Base-by-base conservation (phyloP, 2,797 vertebrate genomes). In the Anguilla anguilla region DNA sequence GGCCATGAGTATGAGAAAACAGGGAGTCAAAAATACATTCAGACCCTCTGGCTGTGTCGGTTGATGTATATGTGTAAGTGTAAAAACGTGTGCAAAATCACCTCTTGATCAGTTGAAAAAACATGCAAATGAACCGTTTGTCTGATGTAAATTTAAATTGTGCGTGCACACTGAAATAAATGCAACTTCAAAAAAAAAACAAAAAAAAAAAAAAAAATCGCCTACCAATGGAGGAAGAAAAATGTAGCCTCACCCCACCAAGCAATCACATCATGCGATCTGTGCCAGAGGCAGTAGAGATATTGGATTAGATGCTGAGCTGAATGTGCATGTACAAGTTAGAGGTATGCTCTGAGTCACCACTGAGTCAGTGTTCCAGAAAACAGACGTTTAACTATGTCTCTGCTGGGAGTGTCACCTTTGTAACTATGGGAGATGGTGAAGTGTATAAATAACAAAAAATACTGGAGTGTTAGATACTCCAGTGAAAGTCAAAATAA, bases 311-410 rank as follows among this genome's bases (percentile, higher is more conserved):
- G 57, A 69, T 28, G n/a, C 64, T n/a, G 7, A 69, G n/a, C 57
- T 69, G 64, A 10, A 69, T 28, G 57, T 19, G 57, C 15, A 59
- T 59, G 57, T 17, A 59, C 57, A 72, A 35, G n/a, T 43, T 22
- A 43, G 74, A 77, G 3, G 19, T 19, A n/a, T 35, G 17, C 35
- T 43, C 74, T 77, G 74, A 77, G 25, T 77, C 74, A 77, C 35
- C 31, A 43, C 13, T 15, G 74, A 77, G 35, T 77, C 74, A 77
- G 74, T 39, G 74, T 43, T 77, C 74, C 74, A 77, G 74, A 77
- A 22, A 77, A 35, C 74, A 77, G 74, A 43, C 43, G 35, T 77
- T 69, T 74, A 22, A 31, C 69, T 4, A 9, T 74, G 25, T 74
- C 69, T 74, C 69, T 19, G 74, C 74, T 77, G 74, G 15, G 19